phyloP scores from a whole-genome alignment of 2,113 vertebrate species.

The Oenanthe oenanthe region DNA sequence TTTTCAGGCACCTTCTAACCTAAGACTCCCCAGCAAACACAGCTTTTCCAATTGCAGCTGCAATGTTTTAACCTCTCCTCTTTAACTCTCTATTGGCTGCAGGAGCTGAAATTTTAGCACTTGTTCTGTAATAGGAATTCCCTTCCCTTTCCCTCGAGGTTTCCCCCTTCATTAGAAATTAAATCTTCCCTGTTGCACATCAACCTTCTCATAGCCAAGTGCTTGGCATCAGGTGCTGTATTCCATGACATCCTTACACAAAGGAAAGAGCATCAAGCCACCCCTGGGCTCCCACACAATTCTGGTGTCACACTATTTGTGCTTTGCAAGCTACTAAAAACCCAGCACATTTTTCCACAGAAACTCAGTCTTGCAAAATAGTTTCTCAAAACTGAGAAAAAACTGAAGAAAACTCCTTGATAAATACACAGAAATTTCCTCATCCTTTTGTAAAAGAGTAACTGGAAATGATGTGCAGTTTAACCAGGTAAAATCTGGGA shows the following conservation, averaged over 20 bases:
- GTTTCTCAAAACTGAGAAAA: background rate
- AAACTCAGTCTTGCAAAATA: background rate
- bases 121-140: background rate
- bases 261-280: background rate
- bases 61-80: background rate
- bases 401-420: background rate
- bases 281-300: background rate
- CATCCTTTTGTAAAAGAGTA: background rate
- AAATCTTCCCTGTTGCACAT: background rate
- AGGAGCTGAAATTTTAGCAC: background rate
- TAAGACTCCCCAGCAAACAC: background rate
- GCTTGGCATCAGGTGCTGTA: background rate
- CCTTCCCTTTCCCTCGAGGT: background rate
- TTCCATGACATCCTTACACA: background rate
- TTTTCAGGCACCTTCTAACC: background rate
- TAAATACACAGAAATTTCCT: background rate
- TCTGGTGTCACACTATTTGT: background rate
- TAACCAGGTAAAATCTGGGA: background rate
- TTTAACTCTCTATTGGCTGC: background rate
- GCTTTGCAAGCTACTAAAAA: background rate
- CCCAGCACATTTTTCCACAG: fast-evolving
- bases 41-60: background rate
- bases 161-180: background rate
- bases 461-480: background rate
- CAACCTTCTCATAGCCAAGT: background rate